These are phyloP conservation scores for Mercenaria mercenaria DNA, from an alignment of 1,140 invertebrate species.

Conservation along the genomic window DNA sequence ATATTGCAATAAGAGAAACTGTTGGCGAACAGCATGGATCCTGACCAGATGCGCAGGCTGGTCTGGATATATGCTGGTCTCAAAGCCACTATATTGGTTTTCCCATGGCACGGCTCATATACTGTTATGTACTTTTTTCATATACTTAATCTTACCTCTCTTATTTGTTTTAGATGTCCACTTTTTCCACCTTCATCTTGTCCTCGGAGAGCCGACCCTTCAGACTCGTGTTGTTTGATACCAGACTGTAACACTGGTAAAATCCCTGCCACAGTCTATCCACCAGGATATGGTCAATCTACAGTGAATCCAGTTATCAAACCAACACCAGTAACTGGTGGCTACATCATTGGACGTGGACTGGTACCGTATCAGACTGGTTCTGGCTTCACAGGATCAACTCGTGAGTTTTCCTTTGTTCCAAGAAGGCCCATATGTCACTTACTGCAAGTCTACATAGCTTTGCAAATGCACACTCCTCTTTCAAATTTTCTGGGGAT, in stretches of 20 bases:
- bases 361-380: conserved; percentile 40
- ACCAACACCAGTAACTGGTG: conserved; percentile 31
- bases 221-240: conserved; percentile 69
- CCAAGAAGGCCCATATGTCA: neutral
- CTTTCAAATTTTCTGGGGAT: no score
- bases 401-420: conserved; percentile 21
- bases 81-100: no score
- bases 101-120: no score
- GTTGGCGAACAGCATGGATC: no score
- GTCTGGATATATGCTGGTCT: no score
- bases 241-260: conserved; percentile 72
- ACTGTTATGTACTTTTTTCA: no score
- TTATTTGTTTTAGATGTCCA: conserved; percentile 65
- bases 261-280: conserved; percentile 58
- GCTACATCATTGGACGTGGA: conserved; percentile 42
- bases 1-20: no score
- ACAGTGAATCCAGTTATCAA: conserved; percentile 54
- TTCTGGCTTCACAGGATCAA: conserved; percentile 29
- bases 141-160: no score
- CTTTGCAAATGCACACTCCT: no score
- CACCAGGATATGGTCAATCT: neutral
- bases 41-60: no score
- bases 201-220: conserved; percentile 48
- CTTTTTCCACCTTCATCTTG: conserved; percentile 60
- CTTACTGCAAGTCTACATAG: no score